Evolutionary conservation across 2,113 vertebrate genomes (phyloP).

Genomic region (Perca flavescens): DNA sequence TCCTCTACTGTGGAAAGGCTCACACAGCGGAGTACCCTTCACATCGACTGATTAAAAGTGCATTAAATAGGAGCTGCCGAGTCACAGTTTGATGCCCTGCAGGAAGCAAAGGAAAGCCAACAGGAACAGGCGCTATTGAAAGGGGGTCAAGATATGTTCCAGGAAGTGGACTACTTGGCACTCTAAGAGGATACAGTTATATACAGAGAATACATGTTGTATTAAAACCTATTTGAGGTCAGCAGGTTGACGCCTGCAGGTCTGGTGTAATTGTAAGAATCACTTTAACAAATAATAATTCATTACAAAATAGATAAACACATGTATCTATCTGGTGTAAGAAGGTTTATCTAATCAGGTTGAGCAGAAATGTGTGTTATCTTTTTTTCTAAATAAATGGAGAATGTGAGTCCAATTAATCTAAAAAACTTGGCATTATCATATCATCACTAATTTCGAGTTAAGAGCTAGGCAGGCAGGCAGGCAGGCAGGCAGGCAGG

Average conservation of each 20-base stretch:
- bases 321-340: background rate
- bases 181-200: background rate
- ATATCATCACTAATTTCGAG: background rate
- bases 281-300: background rate
- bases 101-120: constrained; percentile 51
- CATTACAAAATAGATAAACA: background rate
- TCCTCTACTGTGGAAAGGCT: background rate
- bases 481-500: too few relatives aligned
- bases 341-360: background rate
- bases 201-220: background rate
- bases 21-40: constrained; percentile 15
- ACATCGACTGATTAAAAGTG: constrained; percentile 37
- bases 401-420: too few relatives aligned
- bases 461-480: background rate
- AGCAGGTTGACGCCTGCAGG: background rate
- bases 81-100: constrained; percentile 47
- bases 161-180: background rate
- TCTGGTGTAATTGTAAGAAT: background rate
- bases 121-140: constrained; percentile 14
- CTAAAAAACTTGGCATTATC: too few relatives aligned
- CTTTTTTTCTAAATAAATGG: too few relatives aligned
- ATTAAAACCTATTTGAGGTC: background rate
- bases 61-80: constrained; percentile 41
- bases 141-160: constrained; percentile 15
- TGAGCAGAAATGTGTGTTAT: too few relatives aligned